Base-by-base conservation (phyloP, 2,797 vertebrate species). In the Lepilemur septentrionalis region DNA sequence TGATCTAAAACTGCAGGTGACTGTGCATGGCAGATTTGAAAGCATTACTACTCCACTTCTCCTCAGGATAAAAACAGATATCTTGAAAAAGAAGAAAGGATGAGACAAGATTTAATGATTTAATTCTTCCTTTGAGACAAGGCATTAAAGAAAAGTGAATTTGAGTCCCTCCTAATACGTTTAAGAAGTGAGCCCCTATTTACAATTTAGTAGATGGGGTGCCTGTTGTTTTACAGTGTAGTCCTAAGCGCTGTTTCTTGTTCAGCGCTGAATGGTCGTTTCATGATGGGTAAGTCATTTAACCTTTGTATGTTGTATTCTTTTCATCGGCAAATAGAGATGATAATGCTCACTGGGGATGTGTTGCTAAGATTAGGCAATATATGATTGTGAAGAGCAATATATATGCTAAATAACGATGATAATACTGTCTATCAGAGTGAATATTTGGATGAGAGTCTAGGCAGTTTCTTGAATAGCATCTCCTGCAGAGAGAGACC, bases 331-430 rank as follows among this genome's bases (percentile, higher is more conserved):
- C 87, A 95, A 86, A 97, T 69, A 95, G 67, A 95, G 69, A 95
- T 83, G 89, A 83, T 82, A 96, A 93, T 78, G 78, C 84, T 97
- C 93, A 92, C 80, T 63, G 70, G 87, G 91, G 89, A 95, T 94
- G 79, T 96, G 69, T 92, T 92, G 83, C 95, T 94, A 94, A 97
- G 93, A 97, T 96, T 97, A 96, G 94, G 87, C 81, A 94, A 86
- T 90, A 72, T 93, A 83, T 91, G 90, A 89, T 91, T 76, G 72
- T 96, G 78, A 92, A 93, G 95, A 97, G 93, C 95, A 97, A 97
- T 97, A 96, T 97, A 95, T 97, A 96, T 97, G 96, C 96, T 97
- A 98, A 98, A 83, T 91, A 95, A 96, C 52, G 80, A 82, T 88
- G 70, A 89, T 95, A 95, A 95, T 93, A 43, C 83, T 93, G 82